Conservation (phyloP, 2,797 vertebrate species). For the Oreochromis mossambicus region DNA sequence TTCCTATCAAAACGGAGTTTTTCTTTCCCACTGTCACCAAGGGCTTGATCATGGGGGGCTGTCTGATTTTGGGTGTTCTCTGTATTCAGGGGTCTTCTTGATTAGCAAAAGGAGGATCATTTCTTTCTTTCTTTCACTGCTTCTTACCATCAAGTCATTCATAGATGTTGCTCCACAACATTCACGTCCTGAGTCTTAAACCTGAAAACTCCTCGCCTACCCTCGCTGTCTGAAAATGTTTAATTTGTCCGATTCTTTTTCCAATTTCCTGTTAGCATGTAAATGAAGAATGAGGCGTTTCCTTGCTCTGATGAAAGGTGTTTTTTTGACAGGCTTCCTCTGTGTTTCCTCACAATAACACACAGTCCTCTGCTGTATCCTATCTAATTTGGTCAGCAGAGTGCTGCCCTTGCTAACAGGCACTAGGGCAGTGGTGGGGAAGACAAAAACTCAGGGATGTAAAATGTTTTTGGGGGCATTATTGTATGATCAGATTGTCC, state of each 20-base stretch:
- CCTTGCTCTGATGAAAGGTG: background rate
- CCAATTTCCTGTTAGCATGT: background rate
- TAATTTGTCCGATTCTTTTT: background rate
- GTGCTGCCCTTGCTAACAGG: conserved; percentile 16
- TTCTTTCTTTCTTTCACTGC: background rate
- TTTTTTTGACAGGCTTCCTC: background rate
- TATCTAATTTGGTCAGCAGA: background rate
- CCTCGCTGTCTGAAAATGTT: background rate
- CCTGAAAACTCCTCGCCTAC: background rate
- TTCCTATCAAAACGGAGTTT: rapidly evolving
- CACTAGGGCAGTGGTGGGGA: background rate
- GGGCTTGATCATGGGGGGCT: background rate
- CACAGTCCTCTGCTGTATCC: background rate
- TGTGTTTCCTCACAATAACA: background rate
- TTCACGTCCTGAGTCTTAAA: rapidly evolving
- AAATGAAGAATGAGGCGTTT: background rate
- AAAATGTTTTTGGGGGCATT: background rate
- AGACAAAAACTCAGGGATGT: background rate
- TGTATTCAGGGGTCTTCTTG: background rate
- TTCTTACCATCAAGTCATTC: background rate
- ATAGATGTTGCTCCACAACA: background rate
- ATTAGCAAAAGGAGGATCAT: background rate
- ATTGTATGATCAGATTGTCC: rapidly evolving
- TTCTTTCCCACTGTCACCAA: background rate
- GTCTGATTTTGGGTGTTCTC: background rate